A percentile compares a stretch with the other conserved stretches of the same genome.
phyloP scores from a whole-genome alignment of 2,888 invertebrate species.

The Lordiphosa andalusiaca region DNA sequence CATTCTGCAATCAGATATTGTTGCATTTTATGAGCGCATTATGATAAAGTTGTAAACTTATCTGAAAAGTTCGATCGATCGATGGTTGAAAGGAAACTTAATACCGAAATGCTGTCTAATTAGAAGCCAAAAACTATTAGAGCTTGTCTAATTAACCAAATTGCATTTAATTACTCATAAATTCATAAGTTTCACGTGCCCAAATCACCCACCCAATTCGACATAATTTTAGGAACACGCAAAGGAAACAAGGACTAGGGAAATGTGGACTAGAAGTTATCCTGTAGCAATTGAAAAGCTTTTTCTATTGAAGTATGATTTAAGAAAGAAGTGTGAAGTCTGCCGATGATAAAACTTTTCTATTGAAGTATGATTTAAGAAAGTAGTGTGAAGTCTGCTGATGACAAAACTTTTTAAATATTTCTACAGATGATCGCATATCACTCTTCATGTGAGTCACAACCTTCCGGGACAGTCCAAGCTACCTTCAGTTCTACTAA shows the following conservation, averaged over 20 bases:
- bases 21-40: constrained; percentile 45
- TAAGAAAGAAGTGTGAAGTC: too few relatives aligned
- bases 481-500: too few relatives aligned
- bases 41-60: constrained; percentile 66
- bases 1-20: constrained; percentile 37
- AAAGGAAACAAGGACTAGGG: constrained; percentile 1
- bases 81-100: constrained; percentile 20
- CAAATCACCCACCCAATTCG: constrained; percentile 19
- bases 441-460: too few relatives aligned
- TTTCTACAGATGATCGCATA: too few relatives aligned
- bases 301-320: too few relatives aligned
- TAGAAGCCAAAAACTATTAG: constrained; percentile 7
- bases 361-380: too few relatives aligned
- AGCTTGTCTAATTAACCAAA: constrained; percentile 48
- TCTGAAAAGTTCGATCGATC: constrained; percentile 20
- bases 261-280: not conserved
- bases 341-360: too few relatives aligned
- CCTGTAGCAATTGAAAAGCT: not conserved
- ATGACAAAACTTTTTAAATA: too few relatives aligned
- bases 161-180: constrained; percentile 59
- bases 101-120: constrained; percentile 4
- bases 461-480: too few relatives aligned
- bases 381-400: too few relatives aligned
- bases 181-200: constrained; percentile 57
- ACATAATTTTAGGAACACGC: constrained; percentile 33